Evolutionary conservation across 2,113 vertebrate genomes (phyloP).

Genomic region (Brachyhypopomus gauderio): DNA sequence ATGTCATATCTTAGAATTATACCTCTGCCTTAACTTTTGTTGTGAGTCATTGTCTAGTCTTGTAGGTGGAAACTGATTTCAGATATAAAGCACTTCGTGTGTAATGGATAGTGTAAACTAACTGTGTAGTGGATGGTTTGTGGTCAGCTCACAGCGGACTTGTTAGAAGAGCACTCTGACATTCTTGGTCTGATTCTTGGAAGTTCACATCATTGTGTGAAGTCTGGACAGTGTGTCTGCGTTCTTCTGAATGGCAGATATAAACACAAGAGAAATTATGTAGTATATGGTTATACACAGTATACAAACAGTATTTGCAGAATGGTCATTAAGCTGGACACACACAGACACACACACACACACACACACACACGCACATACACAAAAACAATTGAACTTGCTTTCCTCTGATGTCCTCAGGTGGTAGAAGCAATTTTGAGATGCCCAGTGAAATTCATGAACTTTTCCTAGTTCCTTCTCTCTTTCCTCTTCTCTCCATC

Average conservation of each 20-base stretch:
- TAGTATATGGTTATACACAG: neutral
- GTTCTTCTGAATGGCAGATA: neutral
- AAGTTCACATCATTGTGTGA: neutral
- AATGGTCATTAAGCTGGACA: neutral
- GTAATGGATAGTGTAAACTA: slow-evolving; percentile 36
- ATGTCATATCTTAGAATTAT: slow-evolving; percentile 7
- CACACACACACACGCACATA: neutral
- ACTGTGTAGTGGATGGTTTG: neutral
- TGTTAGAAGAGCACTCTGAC: neutral
- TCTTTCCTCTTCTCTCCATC: neutral
- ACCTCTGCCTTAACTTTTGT: slow-evolving; percentile 26
- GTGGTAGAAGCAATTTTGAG: neutral
- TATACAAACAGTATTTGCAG: neutral
- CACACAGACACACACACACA: neutral
- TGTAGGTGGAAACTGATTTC: neutral
- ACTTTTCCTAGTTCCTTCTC: neutral
- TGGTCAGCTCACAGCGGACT: neutral
- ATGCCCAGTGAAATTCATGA: neutral
- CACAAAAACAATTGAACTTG: neutral
- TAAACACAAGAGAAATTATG: neutral
- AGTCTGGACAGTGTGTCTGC: neutral
- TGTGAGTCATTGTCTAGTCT: slow-evolving; percentile 25
- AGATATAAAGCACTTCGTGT: slow-evolving; percentile 37
- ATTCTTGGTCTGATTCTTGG: neutral
- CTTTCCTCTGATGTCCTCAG: neutral